These are phyloP conservation scores for Psophia crepitans DNA, from an alignment of 2,113 vertebrate genomes.

Conservation along the genomic window DNA sequence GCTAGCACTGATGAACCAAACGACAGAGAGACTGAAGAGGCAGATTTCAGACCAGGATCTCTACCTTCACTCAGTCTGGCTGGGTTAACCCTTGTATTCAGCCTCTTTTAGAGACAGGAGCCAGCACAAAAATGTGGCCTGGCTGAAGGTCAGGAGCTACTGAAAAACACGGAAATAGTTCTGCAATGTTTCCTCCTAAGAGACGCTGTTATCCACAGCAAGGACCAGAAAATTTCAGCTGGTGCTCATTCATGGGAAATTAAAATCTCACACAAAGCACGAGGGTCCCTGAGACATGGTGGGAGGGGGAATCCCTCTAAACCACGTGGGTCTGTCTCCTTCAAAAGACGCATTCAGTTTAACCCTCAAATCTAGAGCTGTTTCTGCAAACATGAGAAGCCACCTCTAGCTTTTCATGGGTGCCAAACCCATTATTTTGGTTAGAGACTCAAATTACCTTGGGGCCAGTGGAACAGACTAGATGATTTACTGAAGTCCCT, in stretches of 20 bases:
- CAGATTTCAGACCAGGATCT: background rate
- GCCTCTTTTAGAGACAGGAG: background rate
- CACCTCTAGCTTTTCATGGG: background rate
- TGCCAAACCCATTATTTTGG: background rate
- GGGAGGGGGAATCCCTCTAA: background rate
- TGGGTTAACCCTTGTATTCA: background rate
- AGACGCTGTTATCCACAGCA: background rate
- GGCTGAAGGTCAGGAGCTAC: conserved; percentile 6
- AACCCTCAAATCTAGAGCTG: background rate
- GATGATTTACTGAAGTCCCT: background rate
- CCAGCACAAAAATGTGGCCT: background rate
- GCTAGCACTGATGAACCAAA: background rate
- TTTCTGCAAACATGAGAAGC: background rate
- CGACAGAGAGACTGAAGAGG: background rate
- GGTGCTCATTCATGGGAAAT: background rate
- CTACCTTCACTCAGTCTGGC: background rate
- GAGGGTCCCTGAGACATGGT: background rate
- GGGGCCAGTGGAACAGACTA: background rate
- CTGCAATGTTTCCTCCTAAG: background rate
- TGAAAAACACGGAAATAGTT: background rate
- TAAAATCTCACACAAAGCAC: background rate
- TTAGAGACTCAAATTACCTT: background rate
- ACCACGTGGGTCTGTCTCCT: background rate
- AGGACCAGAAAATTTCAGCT: background rate
- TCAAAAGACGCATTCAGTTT: background rate